Conservation (phyloP, 2,888 invertebrate genomes). For the Eristalinus aeneus region DNA sequence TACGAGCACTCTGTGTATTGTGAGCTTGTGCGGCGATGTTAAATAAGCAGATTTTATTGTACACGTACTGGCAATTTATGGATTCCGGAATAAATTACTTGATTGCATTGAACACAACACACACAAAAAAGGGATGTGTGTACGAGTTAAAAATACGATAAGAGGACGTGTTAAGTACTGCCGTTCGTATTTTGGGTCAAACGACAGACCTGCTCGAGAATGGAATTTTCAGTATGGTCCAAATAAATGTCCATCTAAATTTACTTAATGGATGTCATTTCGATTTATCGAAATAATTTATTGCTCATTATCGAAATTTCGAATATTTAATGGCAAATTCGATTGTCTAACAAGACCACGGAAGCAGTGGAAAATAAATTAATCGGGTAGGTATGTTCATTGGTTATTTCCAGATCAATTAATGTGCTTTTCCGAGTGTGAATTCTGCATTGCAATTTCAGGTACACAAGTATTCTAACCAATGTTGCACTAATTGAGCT, state of each 20-base stretch:
- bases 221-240: neutral
- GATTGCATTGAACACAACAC: constrained; percentile 32
- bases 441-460: too few relatives aligned
- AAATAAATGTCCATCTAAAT: constrained; percentile 13
- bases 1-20: neutral
- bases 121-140: neutral
- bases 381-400: neutral
- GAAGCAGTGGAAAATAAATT: neutral
- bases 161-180: neutral
- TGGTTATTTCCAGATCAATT: too few relatives aligned
- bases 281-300: constrained; percentile 6
- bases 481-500: too few relatives aligned
- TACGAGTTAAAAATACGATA: neutral
- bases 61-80: constrained; percentile 48
- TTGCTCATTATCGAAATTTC: neutral
- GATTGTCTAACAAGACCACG: neutral
- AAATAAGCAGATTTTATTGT: constrained; percentile 36
- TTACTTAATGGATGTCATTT: constrained; percentile 19
- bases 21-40: neutral
- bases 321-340: neutral
- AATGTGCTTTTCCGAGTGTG: too few relatives aligned
- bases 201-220: neutral
- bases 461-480: too few relatives aligned
- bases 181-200: neutral
- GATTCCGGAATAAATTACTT: constrained; percentile 37